Evolutionary conservation across 2,888 invertebrate species (phyloP).

Genomic region (Palloptera scutellata): DNA sequence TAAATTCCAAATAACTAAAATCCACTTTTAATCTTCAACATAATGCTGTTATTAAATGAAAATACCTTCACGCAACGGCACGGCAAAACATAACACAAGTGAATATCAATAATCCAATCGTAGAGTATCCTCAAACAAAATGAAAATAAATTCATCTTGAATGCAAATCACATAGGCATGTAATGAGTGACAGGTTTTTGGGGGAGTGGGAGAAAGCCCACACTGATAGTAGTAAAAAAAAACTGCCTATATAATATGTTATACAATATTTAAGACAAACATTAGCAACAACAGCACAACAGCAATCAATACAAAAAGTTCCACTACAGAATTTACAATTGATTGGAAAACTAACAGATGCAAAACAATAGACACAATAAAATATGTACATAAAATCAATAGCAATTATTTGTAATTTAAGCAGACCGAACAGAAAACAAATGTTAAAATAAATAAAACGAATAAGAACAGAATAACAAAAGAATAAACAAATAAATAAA

Average conservation of each 20-base stretch:
- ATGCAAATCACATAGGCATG: constrained; percentile 8
- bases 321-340: background rate
- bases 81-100: background rate
- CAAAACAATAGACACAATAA: background rate
- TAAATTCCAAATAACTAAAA: no score
- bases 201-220: background rate
- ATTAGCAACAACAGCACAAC: constrained; percentile 18
- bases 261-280: background rate
- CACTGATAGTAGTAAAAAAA: background rate
- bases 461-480: background rate
- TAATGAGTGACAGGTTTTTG: background rate
- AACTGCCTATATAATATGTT: no score
- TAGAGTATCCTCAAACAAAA: background rate
- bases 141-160: background rate
- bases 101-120: background rate
- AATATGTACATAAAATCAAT: background rate
- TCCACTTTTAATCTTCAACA: background rate
- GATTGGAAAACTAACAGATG: constrained; percentile 1
- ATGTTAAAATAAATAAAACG: background rate
- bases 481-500: background rate
- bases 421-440: background rate
- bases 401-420: constrained; percentile 5
- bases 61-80: background rate
- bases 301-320: background rate
- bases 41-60: background rate